These are phyloP conservation scores for Cydia fagiglandana DNA, from an alignment of 1,140 invertebrate species.

Conservation along the genomic window DNA sequence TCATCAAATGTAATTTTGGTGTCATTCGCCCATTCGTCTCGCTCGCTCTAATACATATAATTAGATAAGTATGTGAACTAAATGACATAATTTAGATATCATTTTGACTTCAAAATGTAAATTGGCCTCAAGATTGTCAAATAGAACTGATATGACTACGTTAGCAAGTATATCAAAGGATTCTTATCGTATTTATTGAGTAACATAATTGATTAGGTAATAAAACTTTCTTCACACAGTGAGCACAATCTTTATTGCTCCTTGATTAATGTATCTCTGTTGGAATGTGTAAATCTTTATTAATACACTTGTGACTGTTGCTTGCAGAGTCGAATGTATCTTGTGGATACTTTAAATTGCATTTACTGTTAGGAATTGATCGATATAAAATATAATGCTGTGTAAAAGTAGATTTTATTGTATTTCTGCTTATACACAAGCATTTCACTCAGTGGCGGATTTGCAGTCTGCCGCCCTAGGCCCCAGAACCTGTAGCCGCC, in stretches of 20 bases:
- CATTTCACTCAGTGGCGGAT: too few relatives aligned
- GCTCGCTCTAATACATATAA: too few relatives aligned
- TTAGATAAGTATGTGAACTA: too few relatives aligned
- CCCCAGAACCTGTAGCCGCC: too few relatives aligned
- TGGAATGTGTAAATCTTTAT: conserved; percentile 39
- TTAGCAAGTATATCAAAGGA: neutral
- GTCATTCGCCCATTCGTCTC: too few relatives aligned
- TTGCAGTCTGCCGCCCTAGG: too few relatives aligned
- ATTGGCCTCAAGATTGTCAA: neutral
- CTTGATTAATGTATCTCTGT: conserved; percentile 37
- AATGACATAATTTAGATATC: too few relatives aligned
- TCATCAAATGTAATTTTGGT: neutral
- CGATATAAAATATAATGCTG: conserved; percentile 21
- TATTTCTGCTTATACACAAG: neutral
- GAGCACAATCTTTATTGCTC: conserved; percentile 61
- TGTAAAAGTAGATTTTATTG: conserved; percentile 29
- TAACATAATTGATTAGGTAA: conserved; percentile 9
- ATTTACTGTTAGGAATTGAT: conserved; percentile 58
- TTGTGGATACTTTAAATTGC: conserved; percentile 39
- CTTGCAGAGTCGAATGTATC: conserved; percentile 4
- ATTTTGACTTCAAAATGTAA: too few relatives aligned
- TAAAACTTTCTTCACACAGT: conserved; percentile 53
- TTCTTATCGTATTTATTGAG: conserved; percentile 6
- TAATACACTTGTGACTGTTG: conserved; percentile 27
- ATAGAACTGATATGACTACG: too few relatives aligned